These are phyloP conservation scores for Aspidiotus rigidus DNA, from an alignment of 2,888 invertebrate species.

Conservation along the genomic window DNA sequence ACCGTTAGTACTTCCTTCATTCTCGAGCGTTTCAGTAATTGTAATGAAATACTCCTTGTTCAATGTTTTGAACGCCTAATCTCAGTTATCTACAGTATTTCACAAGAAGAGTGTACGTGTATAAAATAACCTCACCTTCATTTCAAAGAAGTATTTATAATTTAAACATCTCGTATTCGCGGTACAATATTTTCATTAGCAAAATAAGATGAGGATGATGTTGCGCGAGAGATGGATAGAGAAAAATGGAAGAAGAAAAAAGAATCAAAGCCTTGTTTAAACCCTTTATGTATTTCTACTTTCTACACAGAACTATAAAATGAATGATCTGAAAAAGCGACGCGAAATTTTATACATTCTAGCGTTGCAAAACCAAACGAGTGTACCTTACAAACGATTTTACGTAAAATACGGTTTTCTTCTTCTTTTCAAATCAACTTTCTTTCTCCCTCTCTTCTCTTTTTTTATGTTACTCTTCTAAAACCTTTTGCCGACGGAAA, in stretches of 20 bases:
- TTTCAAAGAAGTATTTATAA: too few species aligned
- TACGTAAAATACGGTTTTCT: constrained; percentile 14
- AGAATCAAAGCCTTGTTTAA: constrained; percentile 1
- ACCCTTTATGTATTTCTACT: not conserved
- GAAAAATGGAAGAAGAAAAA: not conserved
- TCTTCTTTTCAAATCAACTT: constrained; percentile 17
- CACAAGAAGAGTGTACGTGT: too few species aligned
- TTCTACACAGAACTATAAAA: not conserved
- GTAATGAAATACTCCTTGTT: too few species aligned
- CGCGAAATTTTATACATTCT: constrained; percentile 14
- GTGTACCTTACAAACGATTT: constrained; percentile 15
- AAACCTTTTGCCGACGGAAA: constrained; percentile 12
- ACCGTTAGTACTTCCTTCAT: too few species aligned
- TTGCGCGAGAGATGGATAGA: too few species aligned
- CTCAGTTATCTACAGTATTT: too few species aligned
- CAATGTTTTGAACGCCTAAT: too few species aligned
- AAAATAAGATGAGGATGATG: too few species aligned
- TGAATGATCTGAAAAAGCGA: constrained; percentile 12
- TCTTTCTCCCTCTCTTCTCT: not conserved
- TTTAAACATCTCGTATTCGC: too few species aligned
- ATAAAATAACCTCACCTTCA: too few species aligned
- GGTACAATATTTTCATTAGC: too few species aligned
- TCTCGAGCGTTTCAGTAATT: too few species aligned
- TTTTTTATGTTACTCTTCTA: not conserved
- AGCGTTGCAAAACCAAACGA: constrained; percentile 14